Evolutionary conservation across 1,140 invertebrate species (phyloP), one percentile per base, ranked within the genome.

Genomic region (Euborellia annulipes): DNA sequence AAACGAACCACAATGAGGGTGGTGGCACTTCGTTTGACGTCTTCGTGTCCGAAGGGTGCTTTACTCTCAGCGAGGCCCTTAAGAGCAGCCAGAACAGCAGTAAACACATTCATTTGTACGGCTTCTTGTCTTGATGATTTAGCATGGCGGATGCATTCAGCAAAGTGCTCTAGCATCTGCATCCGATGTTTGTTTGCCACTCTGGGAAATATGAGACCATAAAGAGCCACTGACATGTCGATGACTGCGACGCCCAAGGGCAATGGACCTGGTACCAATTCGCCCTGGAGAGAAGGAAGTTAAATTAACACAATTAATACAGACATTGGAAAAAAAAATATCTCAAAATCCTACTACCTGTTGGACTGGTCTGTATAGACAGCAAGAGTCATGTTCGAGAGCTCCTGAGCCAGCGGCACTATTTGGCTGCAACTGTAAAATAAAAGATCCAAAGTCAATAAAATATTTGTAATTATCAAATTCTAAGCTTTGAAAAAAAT

Each of bases 231-330:
- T 2, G 93, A 86, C 51, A 85, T 78, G 64, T 99, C 93, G 45
- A 99, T 94, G 4, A 97, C 91, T 17, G 91, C 86, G 8, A 97
- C 90, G n/a, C 92, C 90, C 3, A 97, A 66, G 0, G 94, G 94
- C 42, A 95, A 68, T 6, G 94, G 92, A 40, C 88, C 88, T 0
- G 85, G 83, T 41, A 78, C 63, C 23, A 62, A 64, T 56, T 76
- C 71, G 50, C 69, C 68, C 72, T 78, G 43, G 37, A 60, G 58
- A 49, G 39, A 9, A 36, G n/a, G 6, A 20, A 27, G 36, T 34
- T 42, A 34, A 27, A 36, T 8, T 34, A 3, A 14, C 8, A 36
- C 46, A 18, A 30, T 22, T 36, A 36, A 19, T n/a, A 42, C 16
- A 36, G 40, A 3, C 17, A 27, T 27, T 13, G 11, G 19, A 43